Base-by-base conservation (phyloP, 2,888 invertebrate genomes). In the Patella depressa region DNA sequence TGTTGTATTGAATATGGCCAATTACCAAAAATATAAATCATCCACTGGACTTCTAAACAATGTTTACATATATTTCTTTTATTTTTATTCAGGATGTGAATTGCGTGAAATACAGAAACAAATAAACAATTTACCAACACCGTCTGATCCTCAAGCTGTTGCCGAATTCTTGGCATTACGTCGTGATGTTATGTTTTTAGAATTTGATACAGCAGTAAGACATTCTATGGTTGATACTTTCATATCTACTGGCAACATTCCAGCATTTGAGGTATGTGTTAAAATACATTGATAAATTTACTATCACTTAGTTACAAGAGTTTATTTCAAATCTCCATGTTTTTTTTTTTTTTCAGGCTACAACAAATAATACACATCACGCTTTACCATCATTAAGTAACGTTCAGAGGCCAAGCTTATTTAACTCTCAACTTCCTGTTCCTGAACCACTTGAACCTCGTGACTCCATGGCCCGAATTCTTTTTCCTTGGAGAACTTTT, bases 61-160 rank as follows among this genome's bases (percentile, higher is more conserved):
- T 65, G 65, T n/a, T n/a, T 11, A n/a, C 11, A 24, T n/a, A 24
- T 19, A 14, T n/a, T n/a, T 34, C 57, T 34, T 73, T 45, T 65
- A 53, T 5, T 72, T 65, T 72, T 59, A 75, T 65, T n/a, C 80
- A 91, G 91, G 89, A 73, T 85, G 90, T 70, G 91, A 91, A 57
- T 82, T 91, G 59, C 82, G 90, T 72, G 91, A 91, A 74, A 89
- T 92, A 69, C 91, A 91, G 85, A 89, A 87, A 77, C 91, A 91
- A 84, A 87, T 92, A 3, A 86, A 90, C 76, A 85, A 86, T 73
- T 82, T 91, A 65, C 77, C 81, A 1, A 79, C 85, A 69, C 87
- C 87, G 5, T 87, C 85, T 12, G 84, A 88, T 74, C 90, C 90
- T 17, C 80, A 83, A 54, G 59, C 81, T 19, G 88, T 91, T 17